These are phyloP conservation scores for Sebastiscus albofasciatus DNA, from an alignment of 2,797 vertebrate genomes.

Conservation along the genomic window DNA sequence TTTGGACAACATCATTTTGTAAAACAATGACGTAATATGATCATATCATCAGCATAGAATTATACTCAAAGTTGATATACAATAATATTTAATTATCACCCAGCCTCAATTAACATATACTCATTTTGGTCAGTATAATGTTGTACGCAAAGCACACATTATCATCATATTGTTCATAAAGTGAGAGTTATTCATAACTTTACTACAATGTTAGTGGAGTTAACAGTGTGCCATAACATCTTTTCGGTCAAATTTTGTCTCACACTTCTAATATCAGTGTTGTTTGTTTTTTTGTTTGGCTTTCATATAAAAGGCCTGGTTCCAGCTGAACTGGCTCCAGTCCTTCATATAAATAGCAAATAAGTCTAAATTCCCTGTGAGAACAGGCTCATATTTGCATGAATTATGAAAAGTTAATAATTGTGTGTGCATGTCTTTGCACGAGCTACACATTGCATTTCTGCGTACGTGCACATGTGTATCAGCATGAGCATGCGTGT, in stretches of 20 bases:
- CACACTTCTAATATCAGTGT: neutral
- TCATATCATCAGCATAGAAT: neutral
- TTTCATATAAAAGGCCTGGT: neutral
- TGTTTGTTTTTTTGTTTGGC: neutral
- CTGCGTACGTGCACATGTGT: conserved; percentile 25
- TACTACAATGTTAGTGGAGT: neutral
- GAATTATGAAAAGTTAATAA: neutral
- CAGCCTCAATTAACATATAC: neutral
- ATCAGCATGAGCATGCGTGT: conserved; percentile 63
- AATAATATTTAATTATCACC: no score
- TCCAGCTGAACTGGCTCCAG: neutral
- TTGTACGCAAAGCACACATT: neutral
- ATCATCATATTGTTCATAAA: neutral
- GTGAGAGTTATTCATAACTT: neutral
- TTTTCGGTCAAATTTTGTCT: neutral
- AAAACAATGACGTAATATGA: neutral
- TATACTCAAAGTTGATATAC: no score
- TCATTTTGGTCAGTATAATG: neutral
- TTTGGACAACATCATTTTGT: neutral
- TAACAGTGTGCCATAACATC: neutral
- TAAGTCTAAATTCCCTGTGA: neutral
- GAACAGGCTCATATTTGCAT: neutral
- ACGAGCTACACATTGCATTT: conserved; percentile 29
- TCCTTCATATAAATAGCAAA: neutral
- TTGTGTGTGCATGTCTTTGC: neutral